Conservation (phyloP, 1,140 invertebrate species). For the Tetramorium simillimum region DNA sequence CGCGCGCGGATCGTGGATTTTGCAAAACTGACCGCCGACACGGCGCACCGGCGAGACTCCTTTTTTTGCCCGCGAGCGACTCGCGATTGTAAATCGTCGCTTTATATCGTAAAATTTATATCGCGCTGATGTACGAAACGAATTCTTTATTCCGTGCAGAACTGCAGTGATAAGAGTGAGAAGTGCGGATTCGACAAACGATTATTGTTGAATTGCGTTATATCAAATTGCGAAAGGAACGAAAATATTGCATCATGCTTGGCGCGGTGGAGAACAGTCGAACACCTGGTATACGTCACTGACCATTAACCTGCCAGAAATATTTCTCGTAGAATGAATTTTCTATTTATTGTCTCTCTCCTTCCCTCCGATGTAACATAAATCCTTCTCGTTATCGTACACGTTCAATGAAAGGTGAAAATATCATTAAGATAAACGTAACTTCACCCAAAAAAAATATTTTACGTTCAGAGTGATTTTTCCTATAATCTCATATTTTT, state of each 20-base stretch:
- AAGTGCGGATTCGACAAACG: not conserved
- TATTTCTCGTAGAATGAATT: conserved; percentile 9
- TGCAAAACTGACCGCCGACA: not conserved
- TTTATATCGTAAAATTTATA: not conserved
- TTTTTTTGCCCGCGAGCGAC: no score
- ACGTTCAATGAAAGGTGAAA: not conserved
- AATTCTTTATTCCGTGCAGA: not conserved
- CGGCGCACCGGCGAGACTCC: not conserved
- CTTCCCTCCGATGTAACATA: conserved; percentile 14
- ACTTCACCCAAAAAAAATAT: not conserved
- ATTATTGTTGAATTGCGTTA: not conserved
- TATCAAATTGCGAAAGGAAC: conserved; percentile 17
- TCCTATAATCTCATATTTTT: no score
- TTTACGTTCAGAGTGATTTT: no score
- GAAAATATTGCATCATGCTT: conserved; percentile 27
- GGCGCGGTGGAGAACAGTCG: conserved; percentile 3
- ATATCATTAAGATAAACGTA: not conserved
- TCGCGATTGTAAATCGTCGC: not conserved
- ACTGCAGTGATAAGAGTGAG: not conserved
- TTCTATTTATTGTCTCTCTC: not conserved
- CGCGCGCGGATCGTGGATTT: not conserved
- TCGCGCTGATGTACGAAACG: not conserved
- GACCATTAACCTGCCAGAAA: conserved; percentile 23
- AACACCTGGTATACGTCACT: conserved; percentile 1
- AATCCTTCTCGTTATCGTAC: not conserved